Percentiles rank a stretch among this genome's conserved stretches.
phyloP scores from a whole-genome alignment of 1,140 invertebrate species.

The Aplysia californica region DNA sequence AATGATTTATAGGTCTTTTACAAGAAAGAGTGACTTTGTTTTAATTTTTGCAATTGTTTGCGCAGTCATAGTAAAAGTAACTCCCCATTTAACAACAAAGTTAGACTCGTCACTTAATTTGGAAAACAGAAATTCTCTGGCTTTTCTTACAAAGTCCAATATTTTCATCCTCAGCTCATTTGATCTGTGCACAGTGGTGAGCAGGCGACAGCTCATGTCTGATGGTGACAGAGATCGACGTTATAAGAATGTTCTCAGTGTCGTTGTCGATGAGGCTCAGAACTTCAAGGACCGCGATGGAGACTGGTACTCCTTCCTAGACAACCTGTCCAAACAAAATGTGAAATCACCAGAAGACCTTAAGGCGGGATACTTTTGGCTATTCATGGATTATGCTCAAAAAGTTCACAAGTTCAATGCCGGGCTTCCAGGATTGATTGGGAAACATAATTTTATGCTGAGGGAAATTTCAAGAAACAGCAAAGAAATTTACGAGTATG shows the following conservation, averaged over 20 bases:
- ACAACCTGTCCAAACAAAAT: slow-evolving; percentile 33
- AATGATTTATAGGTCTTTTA: too few relatives aligned
- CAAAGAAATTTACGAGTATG: slow-evolving; percentile 58
- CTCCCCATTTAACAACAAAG: too few relatives aligned
- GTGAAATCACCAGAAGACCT: background rate
- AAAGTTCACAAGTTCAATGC: slow-evolving; percentile 60
- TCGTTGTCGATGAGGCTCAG: slow-evolving; percentile 55
- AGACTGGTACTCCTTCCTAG: slow-evolving; percentile 51
- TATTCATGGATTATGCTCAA: slow-evolving; percentile 60
- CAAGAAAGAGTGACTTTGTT: background rate
- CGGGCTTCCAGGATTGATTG: slow-evolving; percentile 52
- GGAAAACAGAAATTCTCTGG: too few relatives aligned
- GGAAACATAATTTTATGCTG: slow-evolving; percentile 60
- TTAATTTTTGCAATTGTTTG: slow-evolving; percentile 20
- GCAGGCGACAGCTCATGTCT: slow-evolving; percentile 44
- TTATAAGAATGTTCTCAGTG: slow-evolving; percentile 42
- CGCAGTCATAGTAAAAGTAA: too few relatives aligned
- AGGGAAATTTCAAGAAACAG: slow-evolving; percentile 55
- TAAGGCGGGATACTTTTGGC: slow-evolving; percentile 51
- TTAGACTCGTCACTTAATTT: too few relatives aligned
- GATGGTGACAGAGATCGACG: slow-evolving; percentile 13
- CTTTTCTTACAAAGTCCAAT: too few relatives aligned
- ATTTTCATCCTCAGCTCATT: too few relatives aligned
- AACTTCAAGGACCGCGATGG: slow-evolving; percentile 61
- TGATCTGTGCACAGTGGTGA: slow-evolving; percentile 43